Base-by-base conservation (phyloP, 1,140 invertebrate species). In the Scaptomyza graminum region DNA sequence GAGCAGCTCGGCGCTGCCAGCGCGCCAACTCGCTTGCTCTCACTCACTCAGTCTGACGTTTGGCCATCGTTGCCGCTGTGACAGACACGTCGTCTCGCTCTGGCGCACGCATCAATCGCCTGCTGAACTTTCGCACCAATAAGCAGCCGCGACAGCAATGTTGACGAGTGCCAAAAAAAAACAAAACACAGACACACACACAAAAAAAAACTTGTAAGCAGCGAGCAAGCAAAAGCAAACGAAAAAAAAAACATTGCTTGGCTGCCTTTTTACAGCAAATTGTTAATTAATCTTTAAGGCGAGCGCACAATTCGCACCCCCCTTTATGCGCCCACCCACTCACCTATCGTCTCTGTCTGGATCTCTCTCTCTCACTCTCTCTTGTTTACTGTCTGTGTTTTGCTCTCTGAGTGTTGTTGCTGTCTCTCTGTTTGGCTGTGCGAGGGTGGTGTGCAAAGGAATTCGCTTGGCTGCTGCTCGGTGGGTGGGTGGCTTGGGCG, bases 231-330 rank as follows among this genome's bases (percentile, higher is more conserved):
- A 62, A 49, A 25, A 22, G 16, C 41, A 46, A 60, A 49, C 28
- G 5, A 62, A 34, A 54, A 66, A 67, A 57, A 34, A 57, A 28
- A 47, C 9, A 44, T 47, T 39, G 43, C 49, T 75, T 74, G 62
- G 56, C 50, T 66, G 43, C 51, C 39, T 70, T 62, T 81, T 83
- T 73, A 83, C 67, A 76, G 61, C 83, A 88, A 88, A 88, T 88
- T 76, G 74, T 88, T 88, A 88, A 88, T 88, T 88, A 88, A 88
- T 88, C 83, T 88, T 87, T 81, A 74, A 73, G 61, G 73, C 61
- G 47, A 49, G 12, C 37, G 37, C 12, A 4, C 28, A 6, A 31
- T 2, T n/a, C n/a, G n/a, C n/a, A n/a, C 8, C 37, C 37, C 37
- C 3, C 37, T n/a, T n/a, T 5, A n/a, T 37, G 13, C 34, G 4